These are phyloP conservation scores for Calameuta pallipes DNA, from an alignment of 2,888 invertebrate species.

Conservation along the genomic window DNA sequence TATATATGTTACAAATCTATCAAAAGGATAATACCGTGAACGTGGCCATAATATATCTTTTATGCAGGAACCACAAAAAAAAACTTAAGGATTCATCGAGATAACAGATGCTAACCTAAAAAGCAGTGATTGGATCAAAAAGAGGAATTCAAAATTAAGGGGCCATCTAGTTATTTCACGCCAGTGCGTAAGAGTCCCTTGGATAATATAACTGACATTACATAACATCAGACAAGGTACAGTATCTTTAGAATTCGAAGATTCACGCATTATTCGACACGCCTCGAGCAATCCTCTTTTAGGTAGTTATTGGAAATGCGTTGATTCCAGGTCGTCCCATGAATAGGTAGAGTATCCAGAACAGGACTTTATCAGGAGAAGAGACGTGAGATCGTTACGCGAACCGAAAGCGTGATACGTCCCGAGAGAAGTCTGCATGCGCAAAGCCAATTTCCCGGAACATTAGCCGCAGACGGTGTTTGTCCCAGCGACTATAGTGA, in stretches of 20 bases:
- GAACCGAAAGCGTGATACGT: conserved; percentile 45
- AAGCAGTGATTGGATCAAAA: background rate
- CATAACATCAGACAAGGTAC: background rate
- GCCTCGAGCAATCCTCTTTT: background rate
- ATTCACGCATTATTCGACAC: background rate
- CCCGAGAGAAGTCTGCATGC: conserved; percentile 56
- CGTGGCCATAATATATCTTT: background rate
- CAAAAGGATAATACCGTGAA: background rate
- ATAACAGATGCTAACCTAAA: background rate
- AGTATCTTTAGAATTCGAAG: background rate
- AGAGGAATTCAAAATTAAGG: background rate
- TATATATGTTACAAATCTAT: background rate
- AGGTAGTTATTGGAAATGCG: background rate
- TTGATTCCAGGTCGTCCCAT: background rate
- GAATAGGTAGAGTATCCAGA: background rate
- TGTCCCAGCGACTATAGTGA: conserved; percentile 23
- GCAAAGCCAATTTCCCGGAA: conserved; percentile 63
- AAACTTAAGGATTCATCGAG: background rate
- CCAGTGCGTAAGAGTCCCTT: background rate
- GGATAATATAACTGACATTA: background rate
- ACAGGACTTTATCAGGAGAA: background rate
- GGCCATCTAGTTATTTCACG: background rate
- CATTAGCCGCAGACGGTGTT: conserved; percentile 59
- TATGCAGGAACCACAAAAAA: background rate
- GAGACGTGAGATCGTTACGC: conserved; percentile 54